A percentile compares a stretch with the other conserved stretches of the same genome.
These are phyloP conservation scores for Rallus limicola DNA, from an alignment of 2,113 vertebrate species.

Conservation along the genomic window DNA sequence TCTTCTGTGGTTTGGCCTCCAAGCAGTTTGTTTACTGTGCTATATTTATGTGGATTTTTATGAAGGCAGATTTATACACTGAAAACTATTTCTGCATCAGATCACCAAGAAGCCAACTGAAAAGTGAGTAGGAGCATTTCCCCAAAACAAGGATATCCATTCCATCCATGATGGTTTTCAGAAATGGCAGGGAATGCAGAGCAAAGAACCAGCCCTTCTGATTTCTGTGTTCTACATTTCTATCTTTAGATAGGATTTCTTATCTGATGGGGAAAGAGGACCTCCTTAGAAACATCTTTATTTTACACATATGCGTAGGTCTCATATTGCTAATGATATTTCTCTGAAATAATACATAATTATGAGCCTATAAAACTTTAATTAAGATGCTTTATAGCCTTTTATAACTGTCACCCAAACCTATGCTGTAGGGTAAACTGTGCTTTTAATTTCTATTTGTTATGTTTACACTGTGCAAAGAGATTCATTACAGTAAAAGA, in stretches of 20 bases:
- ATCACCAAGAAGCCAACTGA: not conserved
- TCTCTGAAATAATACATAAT: slow-evolving; percentile 3
- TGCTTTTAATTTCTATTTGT: slow-evolving; percentile 35
- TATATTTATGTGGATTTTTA: slow-evolving; percentile 4
- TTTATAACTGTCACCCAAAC: slow-evolving; percentile 1
- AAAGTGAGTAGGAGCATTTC: not conserved
- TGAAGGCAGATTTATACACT: not conserved
- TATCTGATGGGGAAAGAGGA: not conserved
- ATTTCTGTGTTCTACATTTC: not conserved
- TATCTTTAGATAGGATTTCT: not conserved
- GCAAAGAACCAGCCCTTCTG: not conserved
- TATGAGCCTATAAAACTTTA: slow-evolving; percentile 37
- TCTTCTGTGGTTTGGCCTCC: not conserved
- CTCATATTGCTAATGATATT: not conserved
- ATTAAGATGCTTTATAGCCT: slow-evolving; percentile 32
- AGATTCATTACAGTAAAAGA: not conserved
- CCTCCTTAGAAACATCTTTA: not conserved
- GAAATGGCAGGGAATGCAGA: not conserved
- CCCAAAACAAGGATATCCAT: not conserved
- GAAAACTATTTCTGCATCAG: not conserved
- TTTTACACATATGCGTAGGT: not conserved
- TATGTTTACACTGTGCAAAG: not conserved
- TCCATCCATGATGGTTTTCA: not conserved
- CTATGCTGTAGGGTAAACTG: not conserved
- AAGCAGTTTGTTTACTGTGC: not conserved